A percentile compares a stretch with the other conserved stretches of the same genome.
Evolutionary conservation across 37 sponge, comb jelly and placozoan genomes (phyloP).

Genomic region (Agelas oroides): DNA sequence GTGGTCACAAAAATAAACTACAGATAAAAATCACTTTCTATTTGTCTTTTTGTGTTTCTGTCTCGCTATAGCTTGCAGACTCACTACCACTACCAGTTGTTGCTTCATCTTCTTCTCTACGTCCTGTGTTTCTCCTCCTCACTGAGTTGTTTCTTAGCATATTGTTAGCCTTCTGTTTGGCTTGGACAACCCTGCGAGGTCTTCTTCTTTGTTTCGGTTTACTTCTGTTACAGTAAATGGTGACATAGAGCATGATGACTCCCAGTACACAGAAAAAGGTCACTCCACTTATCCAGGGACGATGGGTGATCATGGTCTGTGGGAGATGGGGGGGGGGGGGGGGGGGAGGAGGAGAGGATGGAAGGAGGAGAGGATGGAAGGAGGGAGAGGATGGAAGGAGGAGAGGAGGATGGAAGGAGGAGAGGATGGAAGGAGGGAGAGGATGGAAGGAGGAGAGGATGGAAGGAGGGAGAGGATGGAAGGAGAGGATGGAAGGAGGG

Average conservation of each 20-base stretch:
- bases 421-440: not conserved
- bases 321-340: not conserved
- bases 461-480: too few species aligned
- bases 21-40: not conserved
- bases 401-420: too few species aligned
- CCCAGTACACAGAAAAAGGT: not conserved
- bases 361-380: too few species aligned
- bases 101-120: not conserved
- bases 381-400: too few species aligned
- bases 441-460: not conserved
- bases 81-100: too few species aligned
- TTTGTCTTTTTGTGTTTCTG: constrained; percentile 4
- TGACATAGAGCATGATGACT: constrained; percentile 28
- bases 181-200: not conserved
- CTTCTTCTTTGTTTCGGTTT: not conserved
- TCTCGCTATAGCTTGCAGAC: not conserved
- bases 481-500: too few species aligned
- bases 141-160: not conserved
- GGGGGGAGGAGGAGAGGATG: too few species aligned
- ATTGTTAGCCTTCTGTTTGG: not conserved
- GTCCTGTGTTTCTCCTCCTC: not conserved
- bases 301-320: constrained; percentile 41
- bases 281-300: constrained; percentile 14
- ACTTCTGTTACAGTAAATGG: constrained; percentile 1
- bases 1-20: too few species aligned